phyloP scores from a whole-genome alignment of 2,888 invertebrate species.

The Machimus atricapillus region DNA sequence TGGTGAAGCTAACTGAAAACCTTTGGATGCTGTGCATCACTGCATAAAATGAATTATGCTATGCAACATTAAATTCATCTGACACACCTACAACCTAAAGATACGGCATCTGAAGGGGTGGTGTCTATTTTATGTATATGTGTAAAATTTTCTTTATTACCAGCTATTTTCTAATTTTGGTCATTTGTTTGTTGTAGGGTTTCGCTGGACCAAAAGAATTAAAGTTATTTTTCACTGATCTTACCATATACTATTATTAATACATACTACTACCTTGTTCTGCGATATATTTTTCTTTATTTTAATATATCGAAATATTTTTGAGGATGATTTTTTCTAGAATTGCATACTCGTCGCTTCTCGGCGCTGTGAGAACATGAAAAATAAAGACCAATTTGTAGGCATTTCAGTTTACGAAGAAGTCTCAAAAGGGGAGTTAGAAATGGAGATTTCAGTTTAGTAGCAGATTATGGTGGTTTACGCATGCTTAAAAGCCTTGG shows the following conservation, averaged over 20 bases:
- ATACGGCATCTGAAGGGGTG: no score
- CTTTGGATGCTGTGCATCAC: not conserved
- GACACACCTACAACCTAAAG: not conserved
- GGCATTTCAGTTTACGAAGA: no score
- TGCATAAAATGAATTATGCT: constrained; percentile 3
- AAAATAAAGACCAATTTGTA: no score
- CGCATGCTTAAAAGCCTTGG: no score
- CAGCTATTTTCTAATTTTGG: not conserved
- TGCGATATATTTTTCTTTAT: not conserved
- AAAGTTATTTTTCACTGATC: not conserved
- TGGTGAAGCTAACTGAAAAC: not conserved
- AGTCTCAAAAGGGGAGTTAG: no score
- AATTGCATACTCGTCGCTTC: no score
- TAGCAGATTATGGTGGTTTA: no score
- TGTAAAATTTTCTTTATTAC: not conserved
- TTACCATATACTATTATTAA: no score
- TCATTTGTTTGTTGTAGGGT: not conserved
- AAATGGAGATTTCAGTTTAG: no score
- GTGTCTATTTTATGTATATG: not conserved
- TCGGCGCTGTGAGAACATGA: no score
- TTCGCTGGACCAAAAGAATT: not conserved
- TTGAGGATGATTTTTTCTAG: not conserved
- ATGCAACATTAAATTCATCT: constrained; percentile 23
- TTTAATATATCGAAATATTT: not conserved
- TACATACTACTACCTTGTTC: not conserved